Conservation (phyloP, 2,113 vertebrate genomes). For the Megaleporinus macrocephalus region DNA sequence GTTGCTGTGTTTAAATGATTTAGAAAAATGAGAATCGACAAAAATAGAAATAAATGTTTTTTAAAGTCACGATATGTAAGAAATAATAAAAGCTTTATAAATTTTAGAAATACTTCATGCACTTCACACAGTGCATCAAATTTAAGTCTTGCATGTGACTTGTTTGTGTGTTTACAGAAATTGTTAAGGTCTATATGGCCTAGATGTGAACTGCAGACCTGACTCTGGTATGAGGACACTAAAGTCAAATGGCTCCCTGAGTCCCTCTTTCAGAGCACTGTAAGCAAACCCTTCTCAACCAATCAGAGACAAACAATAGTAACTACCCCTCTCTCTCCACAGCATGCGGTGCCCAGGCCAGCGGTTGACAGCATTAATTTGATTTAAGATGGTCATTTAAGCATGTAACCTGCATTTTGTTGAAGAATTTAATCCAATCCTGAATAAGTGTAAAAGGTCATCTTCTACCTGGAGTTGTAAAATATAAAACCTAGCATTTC, state of each 20-base stretch:
- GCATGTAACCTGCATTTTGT: no score
- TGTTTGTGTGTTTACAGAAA: not conserved
- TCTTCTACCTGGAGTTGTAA: not conserved
- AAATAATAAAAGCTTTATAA: no score
- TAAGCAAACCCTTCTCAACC: not conserved
- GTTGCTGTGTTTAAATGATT: no score
- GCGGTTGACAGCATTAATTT: not conserved
- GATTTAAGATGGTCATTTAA: not conserved
- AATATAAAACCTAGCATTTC: not conserved
- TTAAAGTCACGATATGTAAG: no score
- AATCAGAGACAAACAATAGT: not conserved
- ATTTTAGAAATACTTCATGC: no score
- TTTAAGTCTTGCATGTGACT: no score
- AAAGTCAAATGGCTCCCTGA: not conserved
- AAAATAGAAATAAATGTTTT: no score
- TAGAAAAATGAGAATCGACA: no score
- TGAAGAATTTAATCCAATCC: not conserved
- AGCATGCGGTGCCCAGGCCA: not conserved
- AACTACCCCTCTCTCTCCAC: not conserved
- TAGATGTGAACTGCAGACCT: conserved; percentile 2
- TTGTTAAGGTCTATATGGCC: not conserved
- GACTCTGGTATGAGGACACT: conserved; percentile 1
- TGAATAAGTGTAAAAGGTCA: not conserved
- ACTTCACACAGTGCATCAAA: not conserved
- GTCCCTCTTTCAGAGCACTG: not conserved